Base-by-base conservation (phyloP, 1,140 invertebrate genomes). In the Ctenoplectra terminalis region DNA sequence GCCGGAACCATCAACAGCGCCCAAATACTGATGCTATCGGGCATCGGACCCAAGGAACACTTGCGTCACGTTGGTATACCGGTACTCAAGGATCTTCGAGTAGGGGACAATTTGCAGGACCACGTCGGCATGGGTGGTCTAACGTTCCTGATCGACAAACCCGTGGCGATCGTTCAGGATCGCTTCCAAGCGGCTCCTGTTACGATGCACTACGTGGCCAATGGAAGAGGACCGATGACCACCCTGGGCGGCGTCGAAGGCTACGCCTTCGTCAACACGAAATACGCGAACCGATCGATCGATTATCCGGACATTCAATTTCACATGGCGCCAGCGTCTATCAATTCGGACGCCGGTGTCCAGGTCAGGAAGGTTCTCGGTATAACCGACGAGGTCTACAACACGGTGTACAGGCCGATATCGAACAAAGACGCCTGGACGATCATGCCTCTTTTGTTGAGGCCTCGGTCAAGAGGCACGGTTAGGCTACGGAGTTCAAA, bases 11-110 rank as follows among this genome's bases (percentile, higher is more conserved):
- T 98, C 9, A 97, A 97, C 71, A 96, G 95, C 29, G 96, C 97
- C 0, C 97, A 98, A 84, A 90, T 99, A 46, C 91, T 99, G 67
- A 98, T 98, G 97, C 89, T 98, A 0, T 98, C 97, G 0, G 98
- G 98, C 0, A 95, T 98, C 60, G 98, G 98, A 1, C 98, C 97
- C 0, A 94, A 94, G 48, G 94, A 96, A 8, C 97, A 98, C 83
- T 93, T 99, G 13, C 91, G 94, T 60, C 92, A 96, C 52, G 91
- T 97, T 26, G 96, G 96, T 8, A 97, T 98, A 52, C 95, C 95
- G 13, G 95, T 97, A 0, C 81, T 97, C 0, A 95, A 95, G 88
- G 95, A 98, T 92, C 93, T 97, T n/a, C 95, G 95, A 2, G 96
- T 96, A 0, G 97, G 97, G 0, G 95, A 97, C 85, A 97, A 97